phyloP scores from a whole-genome alignment of 2,113 vertebrate genomes.

The Butorides virescens region DNA sequence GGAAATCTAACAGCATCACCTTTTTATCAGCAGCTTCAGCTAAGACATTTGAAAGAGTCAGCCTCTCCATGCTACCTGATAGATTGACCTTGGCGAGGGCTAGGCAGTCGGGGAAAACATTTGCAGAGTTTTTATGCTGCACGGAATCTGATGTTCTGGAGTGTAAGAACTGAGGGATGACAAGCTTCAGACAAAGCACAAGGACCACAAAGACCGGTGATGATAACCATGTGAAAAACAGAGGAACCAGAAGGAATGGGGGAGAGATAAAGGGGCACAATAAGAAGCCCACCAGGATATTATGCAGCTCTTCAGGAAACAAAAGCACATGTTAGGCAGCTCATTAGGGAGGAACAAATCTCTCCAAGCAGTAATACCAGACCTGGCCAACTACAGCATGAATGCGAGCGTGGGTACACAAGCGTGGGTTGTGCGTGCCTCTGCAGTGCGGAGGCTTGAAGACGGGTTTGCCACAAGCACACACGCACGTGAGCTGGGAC shows the following conservation, averaged over 20 bases:
- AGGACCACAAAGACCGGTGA: neutral
- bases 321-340: neutral
- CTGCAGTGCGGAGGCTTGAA: neutral
- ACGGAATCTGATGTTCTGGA: neutral
- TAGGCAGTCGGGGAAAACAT: neutral
- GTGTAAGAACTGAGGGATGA: neutral
- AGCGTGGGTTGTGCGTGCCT: neutral
- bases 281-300: neutral
- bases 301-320: neutral
- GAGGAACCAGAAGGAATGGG: neutral
- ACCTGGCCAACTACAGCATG: neutral
- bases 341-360: neutral
- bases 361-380: neutral
- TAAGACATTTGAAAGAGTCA: neutral
- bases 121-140: neutral
- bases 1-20: neutral
- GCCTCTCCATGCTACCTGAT: neutral
- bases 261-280: neutral
- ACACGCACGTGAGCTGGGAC: neutral
- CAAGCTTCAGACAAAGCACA: neutral
- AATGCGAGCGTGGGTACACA: fast-evolving
- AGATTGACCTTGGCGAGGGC: neutral
- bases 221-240: neutral
- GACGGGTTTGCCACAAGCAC: neutral
- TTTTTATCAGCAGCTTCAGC: neutral